phyloP scores from a whole-genome alignment of 1,140 invertebrate species.

The Ganaspis sp. region DNA sequence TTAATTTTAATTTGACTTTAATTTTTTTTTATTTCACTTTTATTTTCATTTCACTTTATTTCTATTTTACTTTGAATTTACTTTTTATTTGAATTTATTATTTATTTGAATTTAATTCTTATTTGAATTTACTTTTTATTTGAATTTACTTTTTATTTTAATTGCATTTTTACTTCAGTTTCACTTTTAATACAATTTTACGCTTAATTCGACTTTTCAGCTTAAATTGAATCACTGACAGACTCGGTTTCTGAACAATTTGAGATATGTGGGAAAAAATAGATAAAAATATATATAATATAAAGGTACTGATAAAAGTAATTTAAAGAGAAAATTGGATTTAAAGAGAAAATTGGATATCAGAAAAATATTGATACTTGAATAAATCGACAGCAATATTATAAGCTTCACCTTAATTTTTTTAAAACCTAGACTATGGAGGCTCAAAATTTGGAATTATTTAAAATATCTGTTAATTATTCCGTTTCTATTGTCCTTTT shows the following conservation, averaged over 20 bases:
- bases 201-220: neutral
- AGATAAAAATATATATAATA: neutral
- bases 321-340: neutral
- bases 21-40: too few relatives aligned
- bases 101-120: too few relatives aligned
- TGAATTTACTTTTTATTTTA: too few relatives aligned
- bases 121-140: too few relatives aligned
- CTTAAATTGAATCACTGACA: neutral
- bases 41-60: too few relatives aligned
- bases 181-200: too few relatives aligned
- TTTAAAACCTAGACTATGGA: neutral
- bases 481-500: slow-evolving; percentile 32
- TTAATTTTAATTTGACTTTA: too few relatives aligned
- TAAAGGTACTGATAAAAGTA: neutral
- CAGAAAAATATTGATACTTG: too few relatives aligned
- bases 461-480: neutral
- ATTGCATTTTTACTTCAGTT: too few relatives aligned
- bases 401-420: neutral
- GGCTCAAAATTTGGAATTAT: neutral
- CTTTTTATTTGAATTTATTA: too few relatives aligned
- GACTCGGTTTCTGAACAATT: neutral
- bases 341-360: neutral
- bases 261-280: neutral
- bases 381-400: neutral
- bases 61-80: too few relatives aligned